Evolutionary conservation across 2,113 vertebrate species (phyloP).

Genomic region (Stegastes partitus): DNA sequence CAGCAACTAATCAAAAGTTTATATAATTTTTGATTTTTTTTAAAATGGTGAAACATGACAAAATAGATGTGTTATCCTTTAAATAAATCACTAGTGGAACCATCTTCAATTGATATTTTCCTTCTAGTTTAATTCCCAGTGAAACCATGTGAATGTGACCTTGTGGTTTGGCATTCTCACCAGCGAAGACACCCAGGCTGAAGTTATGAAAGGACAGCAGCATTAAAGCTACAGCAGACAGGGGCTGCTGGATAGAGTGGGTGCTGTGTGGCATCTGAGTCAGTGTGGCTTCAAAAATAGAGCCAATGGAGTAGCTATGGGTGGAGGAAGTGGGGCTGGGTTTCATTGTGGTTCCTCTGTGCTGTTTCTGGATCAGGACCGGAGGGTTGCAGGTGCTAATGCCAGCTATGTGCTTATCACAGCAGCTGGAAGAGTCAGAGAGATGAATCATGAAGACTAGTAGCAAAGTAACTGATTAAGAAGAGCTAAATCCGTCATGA

Average conservation of each 20-base stretch:
- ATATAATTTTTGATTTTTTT: too few relatives aligned
- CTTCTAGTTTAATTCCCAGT: neutral
- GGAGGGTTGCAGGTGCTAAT: slow-evolving; percentile 5
- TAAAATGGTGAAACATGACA: too few relatives aligned
- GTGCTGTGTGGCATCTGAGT: slow-evolving; percentile 53
- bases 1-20: too few relatives aligned
- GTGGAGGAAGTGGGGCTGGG: slow-evolving; percentile 4
- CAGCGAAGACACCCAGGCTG: too few relatives aligned
- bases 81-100: neutral
- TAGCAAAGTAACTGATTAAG: too few relatives aligned
- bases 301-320: slow-evolving; percentile 8
- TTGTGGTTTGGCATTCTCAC: slow-evolving; percentile 12
- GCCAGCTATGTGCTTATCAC: neutral
- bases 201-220: neutral
- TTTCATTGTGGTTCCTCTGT: neutral
- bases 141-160: slow-evolving; percentile 13
- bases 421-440: neutral
- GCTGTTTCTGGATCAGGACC: neutral
- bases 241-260: slow-evolving; percentile 10
- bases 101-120: neutral
- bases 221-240: slow-evolving; percentile 8
- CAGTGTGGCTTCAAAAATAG: slow-evolving; percentile 43
- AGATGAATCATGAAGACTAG: neutral
- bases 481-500: too few relatives aligned
- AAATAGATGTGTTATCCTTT: too few relatives aligned